These are phyloP conservation scores for Engraulis encrasicolus DNA, from an alignment of 2,113 vertebrate genomes.

Conservation along the genomic window DNA sequence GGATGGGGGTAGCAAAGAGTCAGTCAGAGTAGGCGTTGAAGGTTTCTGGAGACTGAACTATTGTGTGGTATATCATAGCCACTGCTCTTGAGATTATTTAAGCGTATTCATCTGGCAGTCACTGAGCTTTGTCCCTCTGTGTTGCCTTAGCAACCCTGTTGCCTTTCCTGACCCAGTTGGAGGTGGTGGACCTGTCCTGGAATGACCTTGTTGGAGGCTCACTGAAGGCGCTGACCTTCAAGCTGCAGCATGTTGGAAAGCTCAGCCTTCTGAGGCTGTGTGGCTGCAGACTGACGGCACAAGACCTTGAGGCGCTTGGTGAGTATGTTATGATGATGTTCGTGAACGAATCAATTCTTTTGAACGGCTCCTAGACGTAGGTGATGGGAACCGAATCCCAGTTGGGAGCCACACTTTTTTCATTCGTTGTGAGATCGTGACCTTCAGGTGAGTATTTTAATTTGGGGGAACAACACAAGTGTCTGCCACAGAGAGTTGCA, in stretches of 20 bases:
- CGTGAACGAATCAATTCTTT: too few relatives aligned
- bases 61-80: too few relatives aligned
- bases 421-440: too few relatives aligned
- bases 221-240: constrained; percentile 72
- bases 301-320: constrained; percentile 82
- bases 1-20: too few relatives aligned
- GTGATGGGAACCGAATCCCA: too few relatives aligned
- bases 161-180: constrained; percentile 77
- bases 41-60: too few relatives aligned
- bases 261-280: constrained; percentile 79
- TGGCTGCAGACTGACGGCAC: constrained; percentile 78
- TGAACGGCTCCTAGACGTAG: too few relatives aligned
- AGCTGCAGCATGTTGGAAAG: constrained; percentile 73
- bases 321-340: constrained; percentile 28
- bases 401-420: too few relatives aligned
- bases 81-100: background rate
- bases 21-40: too few relatives aligned
- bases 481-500: too few relatives aligned
- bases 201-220: constrained; percentile 81
- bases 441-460: too few relatives aligned
- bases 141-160: constrained; percentile 71
- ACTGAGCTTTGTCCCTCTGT: background rate
- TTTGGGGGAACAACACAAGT: too few relatives aligned
- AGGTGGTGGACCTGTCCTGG: constrained; percentile 88
- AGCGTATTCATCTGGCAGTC: background rate